Conservation (phyloP, 2,113 vertebrate species). For the Lepisosteus osseus region DNA sequence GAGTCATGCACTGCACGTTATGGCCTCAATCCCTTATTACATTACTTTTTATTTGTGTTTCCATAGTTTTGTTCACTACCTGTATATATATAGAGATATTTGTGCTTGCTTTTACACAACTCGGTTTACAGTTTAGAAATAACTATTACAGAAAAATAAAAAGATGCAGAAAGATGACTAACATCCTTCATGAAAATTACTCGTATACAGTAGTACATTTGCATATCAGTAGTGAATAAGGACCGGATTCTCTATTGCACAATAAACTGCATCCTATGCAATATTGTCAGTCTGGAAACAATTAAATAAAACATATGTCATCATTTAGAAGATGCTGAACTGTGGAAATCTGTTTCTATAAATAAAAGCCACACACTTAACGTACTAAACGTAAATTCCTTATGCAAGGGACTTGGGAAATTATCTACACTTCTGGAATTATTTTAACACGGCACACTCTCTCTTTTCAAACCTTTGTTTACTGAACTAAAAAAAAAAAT, state of each 20-base stretch:
- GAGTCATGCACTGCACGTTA: too few relatives aligned
- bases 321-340: constrained; percentile 6
- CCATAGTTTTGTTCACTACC: not conserved
- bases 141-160: too few relatives aligned
- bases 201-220: not conserved
- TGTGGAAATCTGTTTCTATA: constrained; percentile 5
- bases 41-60: not conserved
- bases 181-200: not conserved
- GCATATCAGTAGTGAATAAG: constrained; percentile 8
- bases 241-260: not conserved
- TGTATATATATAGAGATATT: too few relatives aligned
- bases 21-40: too few relatives aligned
- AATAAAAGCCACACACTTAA: not conserved
- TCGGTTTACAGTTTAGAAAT: constrained; percentile 31
- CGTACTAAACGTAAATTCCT: not conserved
- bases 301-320: constrained; percentile 16
- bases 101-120: constrained; percentile 43
- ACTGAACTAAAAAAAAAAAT: not conserved
- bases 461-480: not conserved
- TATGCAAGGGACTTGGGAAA: not conserved
- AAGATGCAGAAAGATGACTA: not conserved
- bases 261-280: constrained; percentile 2
- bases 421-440: not conserved
- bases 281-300: constrained; percentile 24
- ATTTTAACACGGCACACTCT: not conserved